Conservation (phyloP, 2,797 vertebrate genomes). For the Pagetopsis macropterus region DNA sequence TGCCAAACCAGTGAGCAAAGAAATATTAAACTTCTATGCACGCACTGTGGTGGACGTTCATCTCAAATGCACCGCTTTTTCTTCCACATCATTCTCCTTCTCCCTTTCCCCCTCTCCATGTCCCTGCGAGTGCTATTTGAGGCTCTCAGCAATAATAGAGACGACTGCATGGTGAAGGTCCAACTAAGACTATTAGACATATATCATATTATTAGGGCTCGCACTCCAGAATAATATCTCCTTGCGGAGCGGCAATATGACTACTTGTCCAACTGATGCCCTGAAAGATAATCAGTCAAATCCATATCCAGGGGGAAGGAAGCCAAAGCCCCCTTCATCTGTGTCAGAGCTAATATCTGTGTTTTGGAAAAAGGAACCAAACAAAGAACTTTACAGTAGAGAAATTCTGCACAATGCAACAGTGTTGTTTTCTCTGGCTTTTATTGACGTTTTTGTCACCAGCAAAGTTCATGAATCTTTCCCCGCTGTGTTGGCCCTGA, state of each 20-base stretch:
- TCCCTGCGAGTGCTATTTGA: slow-evolving; percentile 56
- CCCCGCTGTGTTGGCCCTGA: not conserved
- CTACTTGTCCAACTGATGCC: slow-evolving; percentile 73
- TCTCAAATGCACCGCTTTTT: slow-evolving; percentile 45
- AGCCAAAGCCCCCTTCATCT: slow-evolving; percentile 69
- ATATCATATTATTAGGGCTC: slow-evolving; percentile 74
- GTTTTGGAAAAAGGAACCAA: slow-evolving; percentile 68
- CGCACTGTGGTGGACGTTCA: slow-evolving; percentile 60
- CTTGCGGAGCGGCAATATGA: slow-evolving; percentile 63
- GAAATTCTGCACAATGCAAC: slow-evolving; percentile 31
- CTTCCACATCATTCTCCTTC: slow-evolving; percentile 34
- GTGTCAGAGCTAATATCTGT: slow-evolving; percentile 72
- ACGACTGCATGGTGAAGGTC: slow-evolving; percentile 55
- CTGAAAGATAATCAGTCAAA: slow-evolving; percentile 78
- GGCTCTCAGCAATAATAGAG: slow-evolving; percentile 55
- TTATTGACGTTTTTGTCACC: slow-evolving; percentile 39
- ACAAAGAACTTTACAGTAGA: slow-evolving; percentile 48
- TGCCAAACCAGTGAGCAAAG: slow-evolving; percentile 64
- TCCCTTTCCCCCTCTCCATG: slow-evolving; percentile 30
- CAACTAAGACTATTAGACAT: slow-evolving; percentile 63
- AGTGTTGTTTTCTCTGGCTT: slow-evolving; percentile 20
- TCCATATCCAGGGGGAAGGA: slow-evolving; percentile 69
- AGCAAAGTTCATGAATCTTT: not conserved
- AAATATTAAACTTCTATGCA: slow-evolving; percentile 67
- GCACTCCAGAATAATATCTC: slow-evolving; percentile 66